Percentiles rank a stretch among this genome's conserved stretches.
phyloP scores from a whole-genome alignment of 2,797 vertebrate species.

The Spinus olivaceus region DNA sequence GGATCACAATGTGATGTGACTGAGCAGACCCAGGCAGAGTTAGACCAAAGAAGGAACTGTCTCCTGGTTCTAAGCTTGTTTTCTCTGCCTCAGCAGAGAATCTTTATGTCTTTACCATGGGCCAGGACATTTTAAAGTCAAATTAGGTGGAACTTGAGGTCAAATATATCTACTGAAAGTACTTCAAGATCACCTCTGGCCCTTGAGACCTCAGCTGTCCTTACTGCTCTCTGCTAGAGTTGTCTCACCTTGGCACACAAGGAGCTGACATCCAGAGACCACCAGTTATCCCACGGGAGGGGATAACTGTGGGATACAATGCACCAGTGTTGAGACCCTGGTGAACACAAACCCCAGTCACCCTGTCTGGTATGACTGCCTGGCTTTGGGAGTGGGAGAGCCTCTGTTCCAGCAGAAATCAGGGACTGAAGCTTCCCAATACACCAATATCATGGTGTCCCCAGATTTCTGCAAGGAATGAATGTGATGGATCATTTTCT shows the following conservation, averaged over 20 bases:
- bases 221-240: background rate
- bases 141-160: background rate
- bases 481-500: background rate
- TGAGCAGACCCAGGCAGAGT: background rate
- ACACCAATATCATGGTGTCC: rapidly evolving
- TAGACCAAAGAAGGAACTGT: background rate
- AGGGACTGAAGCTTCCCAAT: too few relatives aligned
- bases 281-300: background rate
- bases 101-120: background rate
- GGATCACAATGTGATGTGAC: background rate
- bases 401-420: background rate
- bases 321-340: background rate
- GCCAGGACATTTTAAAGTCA: background rate
- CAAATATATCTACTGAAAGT: background rate
- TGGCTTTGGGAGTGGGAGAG: background rate
- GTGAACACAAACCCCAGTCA: background rate
- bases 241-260: background rate
- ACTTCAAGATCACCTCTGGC: background rate
- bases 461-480: background rate
- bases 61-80: background rate
- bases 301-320: background rate
- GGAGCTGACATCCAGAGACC: background rate
- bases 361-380: background rate
- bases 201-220: background rate
- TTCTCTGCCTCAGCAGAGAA: background rate